Evolutionary conservation across 1,140 invertebrate species (phyloP).

Genomic region (Heliconius melpomene): DNA sequence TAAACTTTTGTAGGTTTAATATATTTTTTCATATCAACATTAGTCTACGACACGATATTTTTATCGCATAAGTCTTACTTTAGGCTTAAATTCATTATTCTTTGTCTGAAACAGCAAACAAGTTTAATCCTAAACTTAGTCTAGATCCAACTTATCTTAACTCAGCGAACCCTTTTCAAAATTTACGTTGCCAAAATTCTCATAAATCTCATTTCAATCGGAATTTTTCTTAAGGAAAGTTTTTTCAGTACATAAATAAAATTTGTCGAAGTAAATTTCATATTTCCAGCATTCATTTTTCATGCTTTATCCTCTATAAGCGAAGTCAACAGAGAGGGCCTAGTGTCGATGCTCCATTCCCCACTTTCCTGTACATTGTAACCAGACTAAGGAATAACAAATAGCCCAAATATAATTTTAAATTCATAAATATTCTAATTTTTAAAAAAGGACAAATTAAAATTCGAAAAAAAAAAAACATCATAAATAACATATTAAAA

Average conservation of each 20-base stretch:
- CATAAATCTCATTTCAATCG: background rate
- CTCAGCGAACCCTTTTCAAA: constrained; percentile 1
- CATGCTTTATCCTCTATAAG: no score
- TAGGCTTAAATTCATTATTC: constrained; percentile 26
- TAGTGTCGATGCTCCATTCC: no score
- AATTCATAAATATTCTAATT: no score
- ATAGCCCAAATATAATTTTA: no score
- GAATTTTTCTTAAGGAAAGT: background rate
- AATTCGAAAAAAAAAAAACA: no score
- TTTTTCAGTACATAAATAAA: background rate
- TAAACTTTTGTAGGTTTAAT: background rate
- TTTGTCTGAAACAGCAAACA: constrained; percentile 21
- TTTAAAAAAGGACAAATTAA: no score
- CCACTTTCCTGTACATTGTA: no score
- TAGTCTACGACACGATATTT: constrained; percentile 5
- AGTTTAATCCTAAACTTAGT: constrained; percentile 23
- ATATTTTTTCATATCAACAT: background rate
- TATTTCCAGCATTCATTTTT: no score
- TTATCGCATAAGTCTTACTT: background rate
- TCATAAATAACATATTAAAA: no score
- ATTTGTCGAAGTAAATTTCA: no score
- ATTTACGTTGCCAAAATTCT: background rate
- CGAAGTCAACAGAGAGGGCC: no score
- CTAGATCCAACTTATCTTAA: constrained; percentile 12
- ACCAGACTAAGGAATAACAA: no score